phyloP scores from a whole-genome alignment of 2,797 vertebrate species.

The Pangasius sanitwongsei region DNA sequence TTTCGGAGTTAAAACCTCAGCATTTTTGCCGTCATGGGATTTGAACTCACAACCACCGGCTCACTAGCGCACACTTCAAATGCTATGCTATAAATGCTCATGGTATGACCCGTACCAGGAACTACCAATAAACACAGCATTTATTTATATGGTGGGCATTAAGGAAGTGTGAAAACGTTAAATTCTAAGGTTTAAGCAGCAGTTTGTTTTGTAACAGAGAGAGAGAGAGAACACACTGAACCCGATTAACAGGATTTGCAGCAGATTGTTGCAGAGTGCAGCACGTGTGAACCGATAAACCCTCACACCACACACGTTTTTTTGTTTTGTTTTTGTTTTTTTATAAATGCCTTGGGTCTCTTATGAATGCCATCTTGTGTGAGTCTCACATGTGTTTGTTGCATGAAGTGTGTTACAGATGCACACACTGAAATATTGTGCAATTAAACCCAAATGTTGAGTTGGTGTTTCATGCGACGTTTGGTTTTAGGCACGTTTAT shows the following conservation, averaged over 20 bases:
- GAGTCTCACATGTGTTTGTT: not conserved
- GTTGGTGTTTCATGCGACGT: not conserved
- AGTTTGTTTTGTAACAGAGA: not conserved
- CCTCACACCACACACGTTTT: not conserved
- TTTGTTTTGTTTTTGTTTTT: too few relatives aligned
- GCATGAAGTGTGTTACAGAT: not conserved
- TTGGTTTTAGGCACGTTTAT: not conserved
- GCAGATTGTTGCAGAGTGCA: not conserved
- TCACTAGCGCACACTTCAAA: not conserved
- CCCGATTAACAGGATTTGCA: slow-evolving; percentile 7
- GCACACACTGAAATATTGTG: not conserved
- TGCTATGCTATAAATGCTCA: not conserved
- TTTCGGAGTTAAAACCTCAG: not conserved
- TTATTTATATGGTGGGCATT: not conserved
- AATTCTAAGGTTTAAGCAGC: not conserved
- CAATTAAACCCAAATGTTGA: not conserved
- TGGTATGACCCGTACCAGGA: not conserved
- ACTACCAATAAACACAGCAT: not conserved
- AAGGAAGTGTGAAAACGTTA: not conserved
- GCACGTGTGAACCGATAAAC: slow-evolving; percentile 16
- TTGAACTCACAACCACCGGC: not conserved
- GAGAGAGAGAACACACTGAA: not conserved
- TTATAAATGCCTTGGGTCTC: not conserved
- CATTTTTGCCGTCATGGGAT: not conserved
- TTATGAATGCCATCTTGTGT: not conserved